Base-by-base conservation (phyloP, 2,888 invertebrate species). In the Leptura quadrifasciata region DNA sequence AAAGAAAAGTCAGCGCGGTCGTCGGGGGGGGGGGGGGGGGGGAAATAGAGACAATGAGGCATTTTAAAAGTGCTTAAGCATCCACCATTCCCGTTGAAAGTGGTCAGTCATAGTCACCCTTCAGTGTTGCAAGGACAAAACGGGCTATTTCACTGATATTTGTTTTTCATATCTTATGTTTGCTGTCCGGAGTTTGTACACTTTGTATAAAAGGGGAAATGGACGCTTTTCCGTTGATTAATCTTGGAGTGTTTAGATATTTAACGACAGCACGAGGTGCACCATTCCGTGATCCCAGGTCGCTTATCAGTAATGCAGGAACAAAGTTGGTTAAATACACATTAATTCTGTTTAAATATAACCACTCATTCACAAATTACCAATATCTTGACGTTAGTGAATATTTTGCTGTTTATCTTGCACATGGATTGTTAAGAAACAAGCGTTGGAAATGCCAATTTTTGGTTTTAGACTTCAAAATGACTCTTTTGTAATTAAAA, bases 161-260 rank as follows among this genome's bases (percentile, higher is more conserved):
- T 80, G 78, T 74, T 77, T 80, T 80, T 80, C 80, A 77, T 81
- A 78, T 78, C 77, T 80, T 72, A 60, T 78, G 80, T 81, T 81
- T 79, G 75, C 81, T 74, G 80, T 72, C 78, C 77, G 76, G 63
- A 75, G 76, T 76, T 77, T 77, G 79, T 72, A 47, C 79, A 79
- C 79, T 79, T 79, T 57, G 17, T 67, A 72, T 61, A 65, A 75
- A 76, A 65, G 71, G 17, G 60, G 57, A n/a, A 57, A 35, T 39
- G 24, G 55, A 31, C 31, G 39, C 31, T 61, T 58, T 24, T 24
- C 24, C 6, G 27, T 31, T 31, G 17, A 31, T 61, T 61, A 61
- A 31, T n/a, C n/a, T 27, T 61, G 6, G 8, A 61, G 60, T n/a
- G 10, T 31, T 3, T 17, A 17, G 24, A 24, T 60, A 24, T 58